phyloP scores from a whole-genome alignment of 2,113 vertebrate genomes.

The Sturnira hondurensis region DNA sequence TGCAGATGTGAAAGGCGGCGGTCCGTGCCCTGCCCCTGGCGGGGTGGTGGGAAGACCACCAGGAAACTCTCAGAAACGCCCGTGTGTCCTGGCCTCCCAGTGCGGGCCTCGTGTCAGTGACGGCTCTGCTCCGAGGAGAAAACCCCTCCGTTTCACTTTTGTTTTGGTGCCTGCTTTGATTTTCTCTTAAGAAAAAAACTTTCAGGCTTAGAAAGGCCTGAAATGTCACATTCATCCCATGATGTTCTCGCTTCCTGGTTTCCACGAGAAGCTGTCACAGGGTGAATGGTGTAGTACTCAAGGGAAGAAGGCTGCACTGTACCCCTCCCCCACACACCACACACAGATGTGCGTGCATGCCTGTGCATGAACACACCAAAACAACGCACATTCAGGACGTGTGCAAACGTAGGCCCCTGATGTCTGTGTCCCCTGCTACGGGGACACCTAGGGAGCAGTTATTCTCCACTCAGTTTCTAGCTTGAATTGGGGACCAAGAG shows the following conservation, averaged over 20 bases:
- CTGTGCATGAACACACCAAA: fast-evolving
- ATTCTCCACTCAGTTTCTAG: neutral
- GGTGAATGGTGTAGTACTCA: neutral
- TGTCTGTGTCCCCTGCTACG: too few relatives aligned
- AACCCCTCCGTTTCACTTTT: neutral
- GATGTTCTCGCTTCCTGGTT: neutral
- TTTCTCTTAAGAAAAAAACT: neutral
- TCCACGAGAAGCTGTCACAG: neutral
- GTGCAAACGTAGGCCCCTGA: fast-evolving
- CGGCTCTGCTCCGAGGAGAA: fast-evolving
- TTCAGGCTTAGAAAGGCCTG: neutral
- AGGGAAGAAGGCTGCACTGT: neutral
- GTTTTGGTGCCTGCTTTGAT: neutral
- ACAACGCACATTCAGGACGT: fast-evolving
- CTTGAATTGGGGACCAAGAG: neutral
- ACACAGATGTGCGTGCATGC: neutral
- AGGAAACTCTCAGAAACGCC: neutral
- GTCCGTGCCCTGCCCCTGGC: too few relatives aligned
- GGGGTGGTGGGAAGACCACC: neutral
- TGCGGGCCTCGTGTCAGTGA: fast-evolving
- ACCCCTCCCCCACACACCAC: too few relatives aligned
- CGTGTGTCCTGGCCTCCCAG: neutral
- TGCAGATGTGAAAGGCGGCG: neutral
- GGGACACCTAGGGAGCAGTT: fast-evolving
- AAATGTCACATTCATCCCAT: too few relatives aligned